These are phyloP conservation scores for Lithodes maja DNA, from an alignment of 2,888 invertebrate genomes.

Conservation along the genomic window DNA sequence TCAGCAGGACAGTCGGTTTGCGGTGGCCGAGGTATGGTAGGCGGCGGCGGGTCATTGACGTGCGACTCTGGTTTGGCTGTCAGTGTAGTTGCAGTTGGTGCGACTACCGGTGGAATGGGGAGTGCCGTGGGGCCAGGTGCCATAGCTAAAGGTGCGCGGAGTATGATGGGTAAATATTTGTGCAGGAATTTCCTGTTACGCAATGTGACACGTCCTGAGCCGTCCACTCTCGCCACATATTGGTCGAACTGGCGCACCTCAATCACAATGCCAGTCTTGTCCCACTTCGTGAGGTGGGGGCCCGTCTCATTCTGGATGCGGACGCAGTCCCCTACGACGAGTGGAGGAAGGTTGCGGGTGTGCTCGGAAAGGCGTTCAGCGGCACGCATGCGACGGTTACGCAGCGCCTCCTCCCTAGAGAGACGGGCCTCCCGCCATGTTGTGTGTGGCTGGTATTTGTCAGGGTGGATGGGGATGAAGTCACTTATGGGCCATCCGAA, in stretches of 20 bases:
- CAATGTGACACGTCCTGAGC: slow-evolving; percentile 39
- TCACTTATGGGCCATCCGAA: slow-evolving; percentile 53
- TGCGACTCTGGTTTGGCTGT: neutral
- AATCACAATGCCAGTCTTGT: slow-evolving; percentile 39
- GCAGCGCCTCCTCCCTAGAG: slow-evolving; percentile 37
- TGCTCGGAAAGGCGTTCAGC: slow-evolving; percentile 15
- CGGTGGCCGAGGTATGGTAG: neutral
- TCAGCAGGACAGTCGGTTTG: too few relatives aligned
- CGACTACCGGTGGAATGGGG: neutral
- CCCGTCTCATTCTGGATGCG: slow-evolving; percentile 10
- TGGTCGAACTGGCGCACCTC: slow-evolving; percentile 50
- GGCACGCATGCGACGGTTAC: slow-evolving; percentile 14
- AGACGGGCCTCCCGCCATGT: slow-evolving; percentile 14
- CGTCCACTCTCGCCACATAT: slow-evolving; percentile 33
- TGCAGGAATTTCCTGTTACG: slow-evolving; percentile 14
- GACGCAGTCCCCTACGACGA: neutral
- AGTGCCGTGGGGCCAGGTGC: slow-evolving; percentile 2
- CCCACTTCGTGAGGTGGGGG: slow-evolving; percentile 21
- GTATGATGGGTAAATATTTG: slow-evolving; percentile 12
- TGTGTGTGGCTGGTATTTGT: slow-evolving; percentile 28
- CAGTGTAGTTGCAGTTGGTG: neutral
- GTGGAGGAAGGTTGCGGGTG: slow-evolving; percentile 4
- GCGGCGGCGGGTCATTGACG: neutral
- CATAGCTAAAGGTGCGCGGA: slow-evolving; percentile 9
- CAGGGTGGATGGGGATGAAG: slow-evolving; percentile 46